Conservation (phyloP, 2,888 invertebrate species). For the Ametastegia equiseti region DNA sequence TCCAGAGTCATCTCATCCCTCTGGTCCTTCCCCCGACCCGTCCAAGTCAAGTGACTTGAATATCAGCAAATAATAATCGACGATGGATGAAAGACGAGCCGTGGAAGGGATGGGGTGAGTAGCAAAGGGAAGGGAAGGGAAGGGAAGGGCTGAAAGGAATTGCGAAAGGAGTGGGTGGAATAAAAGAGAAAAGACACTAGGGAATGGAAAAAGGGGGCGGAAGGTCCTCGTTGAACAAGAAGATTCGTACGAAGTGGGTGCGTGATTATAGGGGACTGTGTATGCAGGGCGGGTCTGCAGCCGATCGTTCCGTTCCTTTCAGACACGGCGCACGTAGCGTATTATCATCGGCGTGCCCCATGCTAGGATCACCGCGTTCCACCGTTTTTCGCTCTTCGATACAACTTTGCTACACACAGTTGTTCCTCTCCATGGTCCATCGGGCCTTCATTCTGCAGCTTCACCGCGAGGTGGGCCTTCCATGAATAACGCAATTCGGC, state of each 20-base stretch:
- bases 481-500: slow-evolving; percentile 66
- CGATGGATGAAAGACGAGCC: slow-evolving; percentile 1
- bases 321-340: slow-evolving; percentile 66
- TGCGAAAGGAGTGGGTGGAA: neutral
- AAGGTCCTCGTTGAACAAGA: slow-evolving; percentile 40
- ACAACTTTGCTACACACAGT: slow-evolving; percentile 65
- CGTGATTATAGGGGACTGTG: slow-evolving; percentile 62
- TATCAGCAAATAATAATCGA: slow-evolving; percentile 18
- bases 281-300: slow-evolving; percentile 62
- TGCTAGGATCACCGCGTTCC: slow-evolving; percentile 61
- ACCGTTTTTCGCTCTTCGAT: slow-evolving; percentile 55
- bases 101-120: neutral
- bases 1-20: slow-evolving; percentile 2
- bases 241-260: slow-evolving; percentile 44
- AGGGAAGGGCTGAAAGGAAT: neutral
- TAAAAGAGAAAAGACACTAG: neutral
- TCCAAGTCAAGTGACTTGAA: neutral
- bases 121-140: neutral
- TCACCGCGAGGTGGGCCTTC: slow-evolving; percentile 50
- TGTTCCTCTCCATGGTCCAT: slow-evolving; percentile 64
- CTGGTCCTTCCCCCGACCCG: neutral
- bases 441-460: slow-evolving; percentile 50
- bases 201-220: slow-evolving; percentile 34
- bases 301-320: slow-evolving; percentile 61
- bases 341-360: slow-evolving; percentile 66